Percentiles rank a stretch among this genome's conserved stretches.
phyloP scores from a whole-genome alignment of 1,140 invertebrate genomes.

The Drosophila ironensis region DNA sequence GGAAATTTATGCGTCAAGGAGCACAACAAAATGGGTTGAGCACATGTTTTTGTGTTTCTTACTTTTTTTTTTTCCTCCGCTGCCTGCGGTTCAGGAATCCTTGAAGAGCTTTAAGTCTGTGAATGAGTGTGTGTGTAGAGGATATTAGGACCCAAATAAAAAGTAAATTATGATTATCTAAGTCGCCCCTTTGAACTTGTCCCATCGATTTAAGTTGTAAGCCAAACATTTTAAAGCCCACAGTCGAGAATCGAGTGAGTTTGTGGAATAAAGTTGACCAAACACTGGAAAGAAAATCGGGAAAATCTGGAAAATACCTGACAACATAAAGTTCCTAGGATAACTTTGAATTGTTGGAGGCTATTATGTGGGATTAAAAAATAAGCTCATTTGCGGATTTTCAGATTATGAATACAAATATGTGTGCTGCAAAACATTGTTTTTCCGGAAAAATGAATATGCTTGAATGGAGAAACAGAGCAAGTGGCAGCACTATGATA shows the following conservation, averaged over 20 bases:
- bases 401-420: no score
- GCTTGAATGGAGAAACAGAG: no score
- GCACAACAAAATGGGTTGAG: constrained; percentile 37
- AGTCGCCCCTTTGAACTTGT: constrained; percentile 14
- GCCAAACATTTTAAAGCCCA: constrained; percentile 12
- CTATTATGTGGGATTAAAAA: not conserved
- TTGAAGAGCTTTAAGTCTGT: not conserved
- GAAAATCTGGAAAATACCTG: no score
- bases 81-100: constrained; percentile 21
- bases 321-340: no score
- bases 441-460: no score
- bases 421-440: no score
- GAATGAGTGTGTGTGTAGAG: not conserved
- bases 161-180: constrained; percentile 50
- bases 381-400: no score
- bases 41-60: constrained; percentile 37
- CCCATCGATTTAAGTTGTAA: constrained; percentile 12
- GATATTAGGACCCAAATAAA: constrained; percentile 25
- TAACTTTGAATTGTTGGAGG: not conserved
- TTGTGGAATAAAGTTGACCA: no score
- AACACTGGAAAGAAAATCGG: no score
- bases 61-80: not conserved
- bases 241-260: no score
- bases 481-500: no score
- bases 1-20: constrained; percentile 40